phyloP scores from a whole-genome alignment of 2,113 vertebrate genomes.

The Macroglossus sobrinus region DNA sequence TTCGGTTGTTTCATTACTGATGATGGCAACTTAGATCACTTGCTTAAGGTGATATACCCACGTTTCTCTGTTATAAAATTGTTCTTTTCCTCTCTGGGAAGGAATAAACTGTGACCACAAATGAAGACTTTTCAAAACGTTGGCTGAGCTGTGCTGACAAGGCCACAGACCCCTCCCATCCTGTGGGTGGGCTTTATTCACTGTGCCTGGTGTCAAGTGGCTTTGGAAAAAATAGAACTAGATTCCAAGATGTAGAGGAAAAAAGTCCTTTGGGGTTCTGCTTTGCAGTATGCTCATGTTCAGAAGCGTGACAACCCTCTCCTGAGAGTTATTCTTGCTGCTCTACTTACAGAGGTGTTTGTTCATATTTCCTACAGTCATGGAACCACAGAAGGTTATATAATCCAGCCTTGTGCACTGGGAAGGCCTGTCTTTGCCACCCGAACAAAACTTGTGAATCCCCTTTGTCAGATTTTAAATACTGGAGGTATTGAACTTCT shows the following conservation, averaged over 20 bases:
- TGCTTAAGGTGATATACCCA: neutral
- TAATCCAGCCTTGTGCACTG: neutral
- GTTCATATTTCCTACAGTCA: slow-evolving; percentile 20
- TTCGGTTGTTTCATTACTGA: neutral
- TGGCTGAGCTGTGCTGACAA: neutral
- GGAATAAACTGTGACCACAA: neutral
- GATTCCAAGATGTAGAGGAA: neutral
- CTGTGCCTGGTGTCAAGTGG: neutral
- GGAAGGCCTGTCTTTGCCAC: neutral
- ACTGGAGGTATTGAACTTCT: neutral
- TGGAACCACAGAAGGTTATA: neutral
- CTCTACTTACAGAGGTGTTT: slow-evolving; percentile 24
- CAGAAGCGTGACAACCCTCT: neutral
- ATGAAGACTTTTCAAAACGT: neutral
- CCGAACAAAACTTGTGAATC: neutral
- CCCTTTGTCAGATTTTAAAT: neutral
- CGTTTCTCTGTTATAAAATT: neutral
- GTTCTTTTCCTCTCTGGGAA: neutral
- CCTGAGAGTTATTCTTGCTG: neutral
- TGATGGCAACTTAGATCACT: neutral
- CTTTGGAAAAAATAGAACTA: slow-evolving; percentile 11
- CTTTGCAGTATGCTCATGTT: neutral
- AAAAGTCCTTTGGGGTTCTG: neutral
- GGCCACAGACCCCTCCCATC: neutral
- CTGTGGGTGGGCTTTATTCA: neutral